These are phyloP conservation scores for Dipodomys stephensi DNA, from an alignment of 2,113 vertebrate genomes.

Conservation along the genomic window DNA sequence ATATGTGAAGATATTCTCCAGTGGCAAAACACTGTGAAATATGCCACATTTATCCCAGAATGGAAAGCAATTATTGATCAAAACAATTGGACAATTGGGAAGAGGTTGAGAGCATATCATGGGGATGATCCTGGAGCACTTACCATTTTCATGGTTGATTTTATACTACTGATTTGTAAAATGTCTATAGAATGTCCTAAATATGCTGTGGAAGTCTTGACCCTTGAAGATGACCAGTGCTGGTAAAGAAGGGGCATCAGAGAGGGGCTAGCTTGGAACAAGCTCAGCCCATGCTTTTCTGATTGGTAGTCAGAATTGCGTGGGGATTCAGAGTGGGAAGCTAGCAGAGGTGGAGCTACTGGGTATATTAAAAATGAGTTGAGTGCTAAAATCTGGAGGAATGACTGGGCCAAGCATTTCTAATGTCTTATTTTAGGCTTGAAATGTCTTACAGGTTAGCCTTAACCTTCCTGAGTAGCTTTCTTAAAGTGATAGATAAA, in stretches of 20 bases:
- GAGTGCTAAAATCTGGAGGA: neutral
- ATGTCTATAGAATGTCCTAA: neutral
- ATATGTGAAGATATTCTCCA: neutral
- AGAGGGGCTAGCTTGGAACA: neutral
- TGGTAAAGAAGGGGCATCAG: neutral
- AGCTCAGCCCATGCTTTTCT: neutral
- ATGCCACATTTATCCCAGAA: neutral
- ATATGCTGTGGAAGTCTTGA: neutral
- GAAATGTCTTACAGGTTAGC: neutral
- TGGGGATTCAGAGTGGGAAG: rapidly evolving
- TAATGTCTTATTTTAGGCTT: neutral
- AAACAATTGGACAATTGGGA: neutral
- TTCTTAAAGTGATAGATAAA: neutral
- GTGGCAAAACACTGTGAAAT: neutral
- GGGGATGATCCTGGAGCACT: neutral
- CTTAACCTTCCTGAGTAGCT: neutral
- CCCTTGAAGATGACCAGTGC: neutral
- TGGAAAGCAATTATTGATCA: neutral
- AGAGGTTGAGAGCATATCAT: neutral
- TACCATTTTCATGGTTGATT: neutral
- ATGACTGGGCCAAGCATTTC: neutral
- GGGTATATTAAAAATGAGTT: neutral
- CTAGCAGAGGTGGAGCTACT: neutral
- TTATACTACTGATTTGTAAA: neutral
- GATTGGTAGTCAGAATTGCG: neutral